Base-by-base conservation (phyloP, 1,140 invertebrate species). In the Tetramorium simillimum region DNA sequence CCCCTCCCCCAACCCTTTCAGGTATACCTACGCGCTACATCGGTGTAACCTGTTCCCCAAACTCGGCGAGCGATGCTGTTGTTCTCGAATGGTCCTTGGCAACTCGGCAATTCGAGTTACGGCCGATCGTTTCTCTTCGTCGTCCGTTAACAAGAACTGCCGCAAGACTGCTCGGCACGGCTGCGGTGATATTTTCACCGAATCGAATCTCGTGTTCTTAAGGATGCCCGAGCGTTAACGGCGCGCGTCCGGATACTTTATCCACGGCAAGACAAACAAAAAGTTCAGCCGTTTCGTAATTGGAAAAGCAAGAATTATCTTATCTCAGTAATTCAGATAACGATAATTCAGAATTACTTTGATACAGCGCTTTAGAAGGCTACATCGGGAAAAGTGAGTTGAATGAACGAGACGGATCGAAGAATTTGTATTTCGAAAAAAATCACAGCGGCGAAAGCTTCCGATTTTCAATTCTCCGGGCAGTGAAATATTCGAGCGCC, bases 91-190 rank as follows among this genome's bases (percentile, higher is more conserved):
- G 65, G 49, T 28, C 73, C 73, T 73, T 60, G 81, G 37, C 72
- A 56, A 63, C 60, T 33, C 43, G 49, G 40, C 65, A 60, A 75
- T 88, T 84, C 87, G 21, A 73, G 75, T 85, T 77, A 88, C 46
- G 75, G 12, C 46, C 63, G 73, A 60, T 78, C 82, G 82, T 86
- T 84, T 84, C 80, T 84, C 80, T 84, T 84, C 56, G 69, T 84
- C 80, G 53, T 49, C 40, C 53, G 80, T 75, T 84, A 75, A 84
- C 80, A 73, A 75, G 80, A 84, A 60, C 53, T 69, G 69, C 69
- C 69, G 53, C 62, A 40, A 67, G 77, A 43, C 43, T 33, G 67
- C 40, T 60, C 37, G 67, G 16, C 51, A 6, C 18, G 51, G 4
- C 51, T 53, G 18, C 49, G 16, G 51, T 73, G 53, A 82, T 58